Evolutionary conservation across 1,140 invertebrate genomes (phyloP).

Genomic region (Drosophila insularis): DNA sequence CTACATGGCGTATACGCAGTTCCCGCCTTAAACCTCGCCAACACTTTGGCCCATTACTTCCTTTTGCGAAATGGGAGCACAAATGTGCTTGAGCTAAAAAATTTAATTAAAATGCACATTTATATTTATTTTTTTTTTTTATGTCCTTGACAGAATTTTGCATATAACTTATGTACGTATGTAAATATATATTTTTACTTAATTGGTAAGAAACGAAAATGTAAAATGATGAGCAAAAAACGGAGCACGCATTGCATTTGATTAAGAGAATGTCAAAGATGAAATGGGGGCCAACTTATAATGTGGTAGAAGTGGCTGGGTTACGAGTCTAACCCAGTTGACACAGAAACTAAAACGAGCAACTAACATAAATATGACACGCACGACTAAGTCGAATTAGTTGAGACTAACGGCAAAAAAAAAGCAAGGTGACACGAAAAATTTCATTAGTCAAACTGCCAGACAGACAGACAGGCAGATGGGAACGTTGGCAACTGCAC

Average conservation of each 20-base stretch:
- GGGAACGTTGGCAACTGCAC: not conserved
- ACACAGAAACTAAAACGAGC: constrained; percentile 46
- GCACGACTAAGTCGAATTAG: constrained; percentile 50
- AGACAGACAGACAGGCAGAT: not conserved
- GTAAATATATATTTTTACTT: constrained; percentile 47
- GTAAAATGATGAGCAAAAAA: constrained; percentile 44
- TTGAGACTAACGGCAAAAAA: constrained; percentile 16
- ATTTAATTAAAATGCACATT: constrained; percentile 81
- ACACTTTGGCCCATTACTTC: constrained; percentile 46
- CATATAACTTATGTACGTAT: constrained; percentile 28
- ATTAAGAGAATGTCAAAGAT: not conserved
- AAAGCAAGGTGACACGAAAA: constrained; percentile 9
- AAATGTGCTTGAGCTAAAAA: constrained; percentile 45
- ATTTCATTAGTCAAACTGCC: constrained; percentile 32
- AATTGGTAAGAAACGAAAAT: constrained; percentile 53
- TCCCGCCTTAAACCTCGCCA: constrained; percentile 34
- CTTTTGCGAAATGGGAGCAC: constrained; percentile 29
- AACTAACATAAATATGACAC: constrained; percentile 24
- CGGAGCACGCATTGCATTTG: constrained; percentile 5
- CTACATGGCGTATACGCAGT: constrained; percentile 63
- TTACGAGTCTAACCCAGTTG: constrained; percentile 20
- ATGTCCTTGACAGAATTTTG: constrained; percentile 75
- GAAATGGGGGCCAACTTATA: not conserved
- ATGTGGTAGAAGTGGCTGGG: not conserved
- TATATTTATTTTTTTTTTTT: constrained; percentile 27